These are phyloP conservation scores for Myodes glareolus DNA, from an alignment of 2,113 vertebrate genomes.

Conservation along the genomic window DNA sequence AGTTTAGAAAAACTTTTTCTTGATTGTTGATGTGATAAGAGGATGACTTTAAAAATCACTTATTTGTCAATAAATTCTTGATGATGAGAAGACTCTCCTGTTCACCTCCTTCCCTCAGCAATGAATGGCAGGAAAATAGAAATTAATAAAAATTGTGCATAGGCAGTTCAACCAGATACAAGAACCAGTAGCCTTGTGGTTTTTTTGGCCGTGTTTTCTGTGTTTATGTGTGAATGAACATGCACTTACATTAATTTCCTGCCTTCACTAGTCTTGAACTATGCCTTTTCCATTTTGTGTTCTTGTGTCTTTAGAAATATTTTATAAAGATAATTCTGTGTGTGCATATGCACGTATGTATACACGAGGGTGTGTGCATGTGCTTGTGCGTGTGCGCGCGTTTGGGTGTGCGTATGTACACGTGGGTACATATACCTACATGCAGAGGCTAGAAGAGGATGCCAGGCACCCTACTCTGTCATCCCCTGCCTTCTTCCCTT, in stretches of 20 bases:
- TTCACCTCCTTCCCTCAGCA: not conserved
- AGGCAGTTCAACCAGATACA: not conserved
- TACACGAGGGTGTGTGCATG: not conserved
- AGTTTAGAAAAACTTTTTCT: not conserved
- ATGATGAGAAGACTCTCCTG: not conserved
- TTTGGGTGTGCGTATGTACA: fast-evolving
- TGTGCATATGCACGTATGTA: not conserved
- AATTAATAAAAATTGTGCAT: not conserved
- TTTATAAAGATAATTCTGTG: not conserved
- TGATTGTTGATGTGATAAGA: not conserved
- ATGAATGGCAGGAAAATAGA: not conserved
- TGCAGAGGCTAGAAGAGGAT: not conserved
- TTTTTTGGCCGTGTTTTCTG: not conserved
- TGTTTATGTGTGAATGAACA: not conserved
- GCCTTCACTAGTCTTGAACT: not conserved
- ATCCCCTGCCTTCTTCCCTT: not conserved
- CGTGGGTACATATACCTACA: not conserved
- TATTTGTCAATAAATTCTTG: not conserved
- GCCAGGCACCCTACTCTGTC: not conserved
- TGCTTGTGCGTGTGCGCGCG: fast-evolving
- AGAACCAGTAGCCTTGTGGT: not conserved
- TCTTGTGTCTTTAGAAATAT: conserved; percentile 47
- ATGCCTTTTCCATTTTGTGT: not conserved
- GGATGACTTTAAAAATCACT: conserved; percentile 37
- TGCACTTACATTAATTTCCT: not conserved